Base-by-base conservation (phyloP, 2,113 vertebrate species). In the Phainopepla nitens region DNA sequence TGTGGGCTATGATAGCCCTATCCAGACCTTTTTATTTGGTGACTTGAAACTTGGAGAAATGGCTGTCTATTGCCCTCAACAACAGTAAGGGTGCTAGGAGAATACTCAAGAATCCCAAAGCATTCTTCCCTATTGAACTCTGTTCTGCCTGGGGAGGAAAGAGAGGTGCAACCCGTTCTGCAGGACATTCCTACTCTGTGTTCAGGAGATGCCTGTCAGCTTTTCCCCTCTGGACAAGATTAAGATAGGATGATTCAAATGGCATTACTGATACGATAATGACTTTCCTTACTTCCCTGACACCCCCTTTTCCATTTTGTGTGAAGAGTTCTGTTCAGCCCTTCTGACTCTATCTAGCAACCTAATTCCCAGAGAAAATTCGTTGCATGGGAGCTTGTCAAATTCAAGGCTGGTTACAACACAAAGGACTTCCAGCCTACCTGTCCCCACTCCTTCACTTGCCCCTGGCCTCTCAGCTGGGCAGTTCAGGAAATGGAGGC, bases 361-460 rank as follows among this genome's bases (percentile, higher is more conserved):
- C n/a, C 25, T 61, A 56, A 42, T 51, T 91, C 31, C 18, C 3
- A 6, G 22, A 27, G 33, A 35, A 88, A 85, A 73, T n/a, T 69
- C 10, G 11, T 75, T 0, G 0, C 13, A 28, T 20, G 2, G 5
- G 20, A 15, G 16, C 9, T 72, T 80, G 36, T 56, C 22, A 13
- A 2, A 21, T 84, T 47, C 10, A 3, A 62, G 33, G 14, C 27
- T 82, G 60, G 4, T 83, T 72, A 10, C n/a, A 79, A n/a, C 7
- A 81, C 29, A 50, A 68, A 7, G 11, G 41, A 53, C 11, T 77
- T 53, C 36, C 88, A 92, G 51, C 22, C n/a, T 61, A n/a, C 61
- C 15, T 15, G 1, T 25, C 22, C 36, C n/a, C 61, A 51, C 3
- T 16, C 10, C 56, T 83, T 93, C 65, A 21, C 27, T 58, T 62